These are phyloP conservation scores for Tiaroga cobitis DNA, from an alignment of 2,797 vertebrate genomes.

Conservation along the genomic window DNA sequence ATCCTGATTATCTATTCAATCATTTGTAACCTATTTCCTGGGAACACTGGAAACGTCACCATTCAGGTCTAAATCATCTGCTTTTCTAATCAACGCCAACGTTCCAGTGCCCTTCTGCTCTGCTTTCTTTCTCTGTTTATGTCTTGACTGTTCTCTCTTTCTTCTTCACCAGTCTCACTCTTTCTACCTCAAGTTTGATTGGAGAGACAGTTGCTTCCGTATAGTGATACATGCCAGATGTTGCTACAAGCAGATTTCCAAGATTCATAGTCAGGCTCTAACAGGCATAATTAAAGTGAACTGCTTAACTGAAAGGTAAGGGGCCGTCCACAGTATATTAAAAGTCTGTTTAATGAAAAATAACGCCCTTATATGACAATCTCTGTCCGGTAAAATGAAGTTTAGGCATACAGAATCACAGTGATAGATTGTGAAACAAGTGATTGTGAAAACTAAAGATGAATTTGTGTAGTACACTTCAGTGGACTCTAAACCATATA, in stretches of 20 bases:
- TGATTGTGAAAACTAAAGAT: not conserved
- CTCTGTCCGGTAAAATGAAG: not conserved
- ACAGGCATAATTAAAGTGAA: slow-evolving; percentile 65
- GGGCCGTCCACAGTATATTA: slow-evolving; percentile 7
- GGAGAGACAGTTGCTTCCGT: slow-evolving; percentile 58
- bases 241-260: slow-evolving; percentile 62
- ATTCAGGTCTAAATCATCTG: slow-evolving; percentile 63
- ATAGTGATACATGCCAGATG: slow-evolving; percentile 63
- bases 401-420: not conserved
- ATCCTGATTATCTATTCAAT: slow-evolving; percentile 65
- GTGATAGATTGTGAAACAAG: not conserved
- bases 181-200: slow-evolving; percentile 54
- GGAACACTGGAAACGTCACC: slow-evolving; percentile 62
- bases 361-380: not conserved
- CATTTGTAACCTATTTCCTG: slow-evolving; percentile 64
- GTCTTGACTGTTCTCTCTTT: slow-evolving; percentile 17
- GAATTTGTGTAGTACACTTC: not conserved
- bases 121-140: slow-evolving; percentile 68
- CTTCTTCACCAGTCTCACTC: not conserved
- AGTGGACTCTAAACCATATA: not conserved
- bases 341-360: not conserved
- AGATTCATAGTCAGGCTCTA: slow-evolving; percentile 62
- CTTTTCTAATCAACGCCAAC: slow-evolving; percentile 59
- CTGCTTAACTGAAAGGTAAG: slow-evolving; percentile 54
- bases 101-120: slow-evolving; percentile 64